phyloP scores from a whole-genome alignment of 1,140 invertebrate species.

The Ylistrum balloti region DNA sequence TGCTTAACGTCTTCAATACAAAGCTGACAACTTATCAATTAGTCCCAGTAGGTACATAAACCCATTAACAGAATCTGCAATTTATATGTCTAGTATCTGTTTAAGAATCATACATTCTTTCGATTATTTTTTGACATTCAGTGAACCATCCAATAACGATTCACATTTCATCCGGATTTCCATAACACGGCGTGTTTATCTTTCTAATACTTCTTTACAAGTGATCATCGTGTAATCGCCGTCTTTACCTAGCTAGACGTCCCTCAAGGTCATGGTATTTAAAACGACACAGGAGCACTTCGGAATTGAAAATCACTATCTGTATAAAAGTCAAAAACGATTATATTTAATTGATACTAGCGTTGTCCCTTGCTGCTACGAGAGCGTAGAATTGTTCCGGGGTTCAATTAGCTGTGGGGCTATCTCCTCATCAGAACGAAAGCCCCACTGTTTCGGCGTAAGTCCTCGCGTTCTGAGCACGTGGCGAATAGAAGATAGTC shows the following conservation, averaged over 20 bases:
- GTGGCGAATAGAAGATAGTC: background rate
- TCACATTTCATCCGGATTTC: too few relatives aligned
- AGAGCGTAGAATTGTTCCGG: background rate
- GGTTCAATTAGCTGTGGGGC: slow-evolving; percentile 4
- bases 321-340: background rate
- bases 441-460: background rate
- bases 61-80: too few relatives aligned
- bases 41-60: too few relatives aligned
- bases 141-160: too few relatives aligned
- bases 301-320: background rate
- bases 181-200: too few relatives aligned
- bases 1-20: too few relatives aligned
- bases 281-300: background rate
- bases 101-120: too few relatives aligned
- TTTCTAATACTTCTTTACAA: too few relatives aligned
- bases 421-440: background rate
- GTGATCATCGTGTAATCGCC: too few relatives aligned
- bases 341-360: background rate
- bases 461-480: background rate
- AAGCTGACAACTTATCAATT: too few relatives aligned
- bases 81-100: too few relatives aligned
- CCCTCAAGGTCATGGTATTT: background rate
- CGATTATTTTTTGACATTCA: too few relatives aligned
- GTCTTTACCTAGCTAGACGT: background rate
- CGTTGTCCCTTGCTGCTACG: background rate